Percentiles rank a stretch among this genome's conserved stretches.
Evolutionary conservation across 2,113 vertebrate genomes (phyloP).

Genomic region (Excalfactoria chinensis): DNA sequence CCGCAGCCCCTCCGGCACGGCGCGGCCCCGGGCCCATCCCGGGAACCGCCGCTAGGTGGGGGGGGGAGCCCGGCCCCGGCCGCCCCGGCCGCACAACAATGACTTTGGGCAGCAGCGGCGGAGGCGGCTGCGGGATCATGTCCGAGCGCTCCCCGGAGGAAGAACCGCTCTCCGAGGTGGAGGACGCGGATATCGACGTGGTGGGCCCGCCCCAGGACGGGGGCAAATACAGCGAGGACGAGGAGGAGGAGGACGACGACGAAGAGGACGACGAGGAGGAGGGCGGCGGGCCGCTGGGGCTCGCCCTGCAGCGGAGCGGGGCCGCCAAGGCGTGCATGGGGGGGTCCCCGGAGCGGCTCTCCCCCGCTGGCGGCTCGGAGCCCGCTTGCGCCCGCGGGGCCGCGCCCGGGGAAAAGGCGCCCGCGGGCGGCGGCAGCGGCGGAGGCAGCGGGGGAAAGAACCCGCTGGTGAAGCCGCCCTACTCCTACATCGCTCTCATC

Average conservation of each 20-base stretch:
- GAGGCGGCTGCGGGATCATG: constrained; percentile 77
- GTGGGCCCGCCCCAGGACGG: constrained; percentile 82
- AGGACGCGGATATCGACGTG: constrained; percentile 95
- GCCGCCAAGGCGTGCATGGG: not conserved
- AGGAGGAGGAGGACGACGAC: constrained; percentile 45
- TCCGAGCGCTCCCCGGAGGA: constrained; percentile 76
- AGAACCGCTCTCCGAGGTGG: constrained; percentile 77
- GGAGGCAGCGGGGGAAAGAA: constrained; percentile 80
- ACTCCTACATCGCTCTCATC: constrained; percentile 97
- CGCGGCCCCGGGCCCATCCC: constrained; percentile 19
- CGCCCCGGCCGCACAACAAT: constrained; percentile 46
- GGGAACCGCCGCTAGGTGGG: constrained; percentile 67
- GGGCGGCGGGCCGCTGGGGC: constrained; percentile 77
- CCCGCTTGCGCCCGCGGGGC: not conserved
- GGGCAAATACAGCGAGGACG: constrained; percentile 66
- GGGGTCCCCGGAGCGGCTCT: constrained; percentile 56
- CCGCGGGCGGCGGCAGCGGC: constrained; percentile 2
- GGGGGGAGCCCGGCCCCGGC: constrained; percentile 57
- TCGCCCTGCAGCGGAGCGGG: not conserved
- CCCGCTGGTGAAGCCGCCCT: constrained; percentile 96
- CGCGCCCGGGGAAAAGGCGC: constrained; percentile 10
- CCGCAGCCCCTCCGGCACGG: not conserved
- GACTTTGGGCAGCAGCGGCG: constrained; percentile 69
- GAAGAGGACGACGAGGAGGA: constrained; percentile 82
- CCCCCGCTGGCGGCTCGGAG: not conserved